Conservation (phyloP, 1,140 invertebrate genomes). For the Grapholita molesta region DNA sequence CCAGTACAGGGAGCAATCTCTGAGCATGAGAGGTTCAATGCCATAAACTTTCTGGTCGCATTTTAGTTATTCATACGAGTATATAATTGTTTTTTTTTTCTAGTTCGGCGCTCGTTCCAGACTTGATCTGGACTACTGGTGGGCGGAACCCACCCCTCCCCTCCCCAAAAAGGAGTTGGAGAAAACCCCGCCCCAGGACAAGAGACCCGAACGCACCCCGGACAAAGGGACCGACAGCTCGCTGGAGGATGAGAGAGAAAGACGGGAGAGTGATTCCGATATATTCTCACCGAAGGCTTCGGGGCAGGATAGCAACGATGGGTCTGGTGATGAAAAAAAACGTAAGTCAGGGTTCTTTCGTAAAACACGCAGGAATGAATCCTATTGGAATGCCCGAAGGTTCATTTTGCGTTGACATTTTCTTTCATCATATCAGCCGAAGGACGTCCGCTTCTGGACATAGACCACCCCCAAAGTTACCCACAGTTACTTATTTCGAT, state of each 20-base stretch:
- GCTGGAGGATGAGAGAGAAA: constrained; percentile 54
- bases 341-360: constrained; percentile 28
- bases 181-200: constrained; percentile 27
- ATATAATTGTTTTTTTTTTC: constrained; percentile 22
- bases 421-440: no score
- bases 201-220: constrained; percentile 42
- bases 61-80: constrained; percentile 18
- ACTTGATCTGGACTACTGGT: constrained; percentile 90
- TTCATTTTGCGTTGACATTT: no score
- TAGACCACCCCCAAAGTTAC: no score
- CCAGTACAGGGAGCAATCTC: no score
- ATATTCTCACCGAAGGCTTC: constrained; percentile 67
- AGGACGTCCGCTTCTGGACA: no score
- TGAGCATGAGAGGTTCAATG: no score
- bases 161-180: constrained; percentile 41
- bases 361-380: no score
- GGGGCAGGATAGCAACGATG: constrained; percentile 70
- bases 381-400: no score
- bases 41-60: no score
- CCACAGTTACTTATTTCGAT: no score
- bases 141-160: constrained; percentile 79
- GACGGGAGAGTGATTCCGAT: constrained; percentile 58
- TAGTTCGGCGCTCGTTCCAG: constrained; percentile 89
- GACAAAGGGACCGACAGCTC: constrained; percentile 49
- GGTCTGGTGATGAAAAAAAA: constrained; percentile 67